Percentiles rank a stretch among this genome's conserved stretches.
phyloP scores from a whole-genome alignment of 2,797 vertebrate species.

The Thunnus albacares region DNA sequence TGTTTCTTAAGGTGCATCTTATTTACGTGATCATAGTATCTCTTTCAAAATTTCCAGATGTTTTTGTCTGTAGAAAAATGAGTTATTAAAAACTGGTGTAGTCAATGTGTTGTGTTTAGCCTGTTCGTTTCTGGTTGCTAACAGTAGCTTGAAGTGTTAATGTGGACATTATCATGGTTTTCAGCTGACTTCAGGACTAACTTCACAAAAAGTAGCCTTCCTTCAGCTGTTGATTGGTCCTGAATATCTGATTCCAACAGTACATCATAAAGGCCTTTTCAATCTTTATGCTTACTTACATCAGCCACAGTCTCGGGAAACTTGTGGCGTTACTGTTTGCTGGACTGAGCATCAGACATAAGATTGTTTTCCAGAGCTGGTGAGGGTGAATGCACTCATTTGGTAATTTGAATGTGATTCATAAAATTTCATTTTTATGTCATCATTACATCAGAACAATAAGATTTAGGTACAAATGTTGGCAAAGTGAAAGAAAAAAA shows the following conservation, averaged over 20 bases:
- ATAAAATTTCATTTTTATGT: not conserved
- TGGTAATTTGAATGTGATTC: not conserved
- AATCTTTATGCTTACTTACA: not conserved
- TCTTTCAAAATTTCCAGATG: not conserved
- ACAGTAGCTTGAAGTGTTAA: not conserved
- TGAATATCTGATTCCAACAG: not conserved
- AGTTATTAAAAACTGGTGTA: not conserved
- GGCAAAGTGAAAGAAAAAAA: not conserved
- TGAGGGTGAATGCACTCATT: not conserved
- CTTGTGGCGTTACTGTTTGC: not conserved
- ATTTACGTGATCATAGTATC: not conserved
- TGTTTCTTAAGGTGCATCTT: slow-evolving; percentile 24
- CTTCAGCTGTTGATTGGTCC: slow-evolving; percentile 21
- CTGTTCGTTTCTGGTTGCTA: not conserved
- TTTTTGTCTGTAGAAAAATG: not conserved
- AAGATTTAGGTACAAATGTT: not conserved
- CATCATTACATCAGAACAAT: not conserved
- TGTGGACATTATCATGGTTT: not conserved
- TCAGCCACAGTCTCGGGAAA: not conserved
- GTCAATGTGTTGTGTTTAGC: not conserved
- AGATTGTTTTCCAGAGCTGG: not conserved
- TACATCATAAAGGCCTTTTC: not conserved
- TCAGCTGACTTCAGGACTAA: not conserved
- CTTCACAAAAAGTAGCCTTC: slow-evolving; percentile 23
- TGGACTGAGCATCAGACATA: not conserved